Percentiles rank a stretch among this genome's conserved stretches.
Evolutionary conservation across 1,140 invertebrate species (phyloP).

Genomic region (Hermetia illucens): DNA sequence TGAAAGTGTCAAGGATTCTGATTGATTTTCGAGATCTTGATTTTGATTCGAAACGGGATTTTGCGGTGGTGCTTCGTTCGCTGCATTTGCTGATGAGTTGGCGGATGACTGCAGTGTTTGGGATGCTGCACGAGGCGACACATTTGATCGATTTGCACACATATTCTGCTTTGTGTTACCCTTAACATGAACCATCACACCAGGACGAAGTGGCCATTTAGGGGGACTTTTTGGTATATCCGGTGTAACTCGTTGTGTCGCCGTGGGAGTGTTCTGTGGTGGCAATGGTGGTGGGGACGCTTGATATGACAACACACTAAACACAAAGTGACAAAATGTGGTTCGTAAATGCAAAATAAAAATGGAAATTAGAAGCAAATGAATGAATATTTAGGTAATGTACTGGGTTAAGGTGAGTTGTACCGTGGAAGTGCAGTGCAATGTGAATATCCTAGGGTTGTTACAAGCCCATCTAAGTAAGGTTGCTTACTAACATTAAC

Average conservation of each 20-base stretch:
- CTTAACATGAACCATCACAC: conserved; percentile 74
- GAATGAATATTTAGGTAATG: too few relatives aligned
- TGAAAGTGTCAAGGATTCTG: too few relatives aligned
- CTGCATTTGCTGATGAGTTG: conserved; percentile 1
- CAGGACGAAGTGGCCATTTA: conserved; percentile 77
- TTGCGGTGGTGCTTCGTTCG: too few relatives aligned
- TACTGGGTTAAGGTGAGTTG: too few relatives aligned
- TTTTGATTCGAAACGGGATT: too few relatives aligned
- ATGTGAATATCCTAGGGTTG: too few relatives aligned
- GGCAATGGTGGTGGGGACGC: conserved; percentile 4
- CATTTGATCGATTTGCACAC: conserved; percentile 23
- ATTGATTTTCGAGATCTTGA: neutral
- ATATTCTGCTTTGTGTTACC: conserved; percentile 36
- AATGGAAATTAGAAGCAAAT: too few relatives aligned
- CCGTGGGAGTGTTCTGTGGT: conserved; percentile 1
- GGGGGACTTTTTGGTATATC: conserved; percentile 42
- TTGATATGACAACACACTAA: conserved; percentile 24
- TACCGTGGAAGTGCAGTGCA: too few relatives aligned
- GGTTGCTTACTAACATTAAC: too few relatives aligned
- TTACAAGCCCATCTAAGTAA: too few relatives aligned
- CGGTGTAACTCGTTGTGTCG: conserved; percentile 13
- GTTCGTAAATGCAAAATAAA: conserved; percentile 3
- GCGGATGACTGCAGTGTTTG: conserved; percentile 9
- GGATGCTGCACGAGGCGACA: too few relatives aligned
- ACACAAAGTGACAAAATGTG: conserved; percentile 3